phyloP scores from a whole-genome alignment of 2,113 vertebrate genomes.

The Raja brachyura region DNA sequence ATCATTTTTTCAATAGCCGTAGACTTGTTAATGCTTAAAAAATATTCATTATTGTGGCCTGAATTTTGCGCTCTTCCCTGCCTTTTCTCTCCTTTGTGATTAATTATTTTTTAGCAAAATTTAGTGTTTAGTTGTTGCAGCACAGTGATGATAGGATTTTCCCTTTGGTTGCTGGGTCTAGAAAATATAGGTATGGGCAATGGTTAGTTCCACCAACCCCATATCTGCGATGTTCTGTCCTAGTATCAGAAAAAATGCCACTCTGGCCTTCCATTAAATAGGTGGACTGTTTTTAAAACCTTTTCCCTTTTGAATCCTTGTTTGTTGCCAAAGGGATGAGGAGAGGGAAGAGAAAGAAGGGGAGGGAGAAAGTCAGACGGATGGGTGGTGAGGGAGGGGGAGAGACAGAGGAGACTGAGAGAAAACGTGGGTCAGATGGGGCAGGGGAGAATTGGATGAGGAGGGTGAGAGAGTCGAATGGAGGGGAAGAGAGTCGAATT shows the following conservation, averaged over 20 bases:
- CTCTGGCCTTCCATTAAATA: too few species aligned
- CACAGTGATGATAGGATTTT: not conserved
- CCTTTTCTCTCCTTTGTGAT: not conserved
- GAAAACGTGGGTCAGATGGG: too few species aligned
- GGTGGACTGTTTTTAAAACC: not conserved
- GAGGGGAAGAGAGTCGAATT: too few species aligned
- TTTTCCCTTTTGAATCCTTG: not conserved
- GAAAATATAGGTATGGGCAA: not conserved
- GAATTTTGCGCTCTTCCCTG: not conserved
- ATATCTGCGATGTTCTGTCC: not conserved
- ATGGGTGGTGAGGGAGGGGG: not conserved
- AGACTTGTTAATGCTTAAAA: too few species aligned
- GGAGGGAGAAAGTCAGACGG: not conserved
- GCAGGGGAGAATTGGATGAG: too few species aligned
- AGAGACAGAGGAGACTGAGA: too few species aligned
- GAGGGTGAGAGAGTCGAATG: not conserved
- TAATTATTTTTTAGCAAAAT: too few species aligned
- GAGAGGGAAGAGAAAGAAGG: not conserved
- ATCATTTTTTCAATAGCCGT: not conserved
- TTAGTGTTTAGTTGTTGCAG: too few species aligned
- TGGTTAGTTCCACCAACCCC: not conserved
- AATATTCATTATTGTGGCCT: too few species aligned
- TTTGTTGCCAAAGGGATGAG: not conserved
- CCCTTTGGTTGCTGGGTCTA: not conserved
- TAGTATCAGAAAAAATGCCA: not conserved